Base-by-base conservation (phyloP, 2,113 vertebrate species). In the Pollimyrus isidori region DNA sequence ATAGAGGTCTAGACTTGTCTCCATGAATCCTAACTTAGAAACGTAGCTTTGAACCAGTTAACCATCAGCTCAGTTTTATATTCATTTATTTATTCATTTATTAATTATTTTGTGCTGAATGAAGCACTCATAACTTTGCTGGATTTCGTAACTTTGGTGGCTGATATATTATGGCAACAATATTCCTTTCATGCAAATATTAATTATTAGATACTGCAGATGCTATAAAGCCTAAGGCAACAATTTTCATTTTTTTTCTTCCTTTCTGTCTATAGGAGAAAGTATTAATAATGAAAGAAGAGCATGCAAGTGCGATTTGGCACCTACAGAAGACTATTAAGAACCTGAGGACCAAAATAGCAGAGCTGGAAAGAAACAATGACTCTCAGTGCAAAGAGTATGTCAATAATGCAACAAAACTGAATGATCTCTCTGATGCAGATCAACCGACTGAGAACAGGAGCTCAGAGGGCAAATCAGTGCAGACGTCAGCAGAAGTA, bases 291-390 rank as follows among this genome's bases (percentile, higher is more conserved):
- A 88, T 93, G 17, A 93, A 93, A 89, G 97, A 97, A 90, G 97
- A 96, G 80, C 95, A 95, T 89, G 93, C 94, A 53, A 92, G 90
- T 89, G 93, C 97, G 73, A 96, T 98, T 91, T 96, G 97, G 91
- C 96, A 96, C 91, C 96, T 99, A 92, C 97, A 98, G 89, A 95
- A 93, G 93, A 99, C 97, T 48, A 97, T 99, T 45, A 95, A 97
- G 89, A 97, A 98, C 91, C 94, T 99, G 90, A 95, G 94, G 94
- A 96, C 94, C 89, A 98, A 97, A 95, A 97, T 99, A 80, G 96
- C 95, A n/a, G 94, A 94, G 89, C 92, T 98, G 89, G 97, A 98
- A 93, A 96, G 95, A 91, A 96, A 97, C 39, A 96, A 94, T 90
- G 94, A 45, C 35, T 94, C 7, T 89, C 92, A 0, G 0, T 92